These are phyloP conservation scores for Petromus typicus DNA, from an alignment of 2,113 vertebrate species.

Conservation along the genomic window DNA sequence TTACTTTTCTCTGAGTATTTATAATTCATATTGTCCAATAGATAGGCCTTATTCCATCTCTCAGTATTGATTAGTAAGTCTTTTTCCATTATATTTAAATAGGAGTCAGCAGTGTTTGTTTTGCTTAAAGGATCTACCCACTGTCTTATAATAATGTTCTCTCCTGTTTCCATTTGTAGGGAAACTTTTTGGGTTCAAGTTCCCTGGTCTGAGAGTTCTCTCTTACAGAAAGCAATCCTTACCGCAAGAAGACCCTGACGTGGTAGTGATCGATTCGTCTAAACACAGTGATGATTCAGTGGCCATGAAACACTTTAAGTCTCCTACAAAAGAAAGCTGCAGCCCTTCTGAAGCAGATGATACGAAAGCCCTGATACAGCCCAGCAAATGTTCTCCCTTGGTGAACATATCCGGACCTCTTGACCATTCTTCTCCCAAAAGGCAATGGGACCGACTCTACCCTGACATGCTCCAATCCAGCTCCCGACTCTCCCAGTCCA, in stretches of 20 bases:
- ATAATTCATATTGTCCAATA: background rate
- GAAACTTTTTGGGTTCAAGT: conserved; percentile 95
- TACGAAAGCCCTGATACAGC: conserved; percentile 95
- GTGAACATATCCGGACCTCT: conserved; percentile 93
- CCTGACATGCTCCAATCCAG: conserved; percentile 92
- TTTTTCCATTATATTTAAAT: conserved; percentile 3
- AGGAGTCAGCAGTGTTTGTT: background rate
- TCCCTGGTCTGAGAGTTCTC: conserved; percentile 94
- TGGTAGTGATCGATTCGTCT: conserved; percentile 95
- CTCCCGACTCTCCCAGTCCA: conserved; percentile 92
- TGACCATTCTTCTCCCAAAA: conserved; percentile 96
- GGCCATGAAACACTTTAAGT: conserved; percentile 95
- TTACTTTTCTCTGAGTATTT: background rate
- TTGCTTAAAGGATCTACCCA: background rate
- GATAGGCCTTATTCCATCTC: background rate
- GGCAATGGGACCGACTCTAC: conserved; percentile 93
- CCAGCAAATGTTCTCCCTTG: conserved; percentile 93
- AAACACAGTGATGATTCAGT: conserved; percentile 94
- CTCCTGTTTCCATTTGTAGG: conserved; percentile 86
- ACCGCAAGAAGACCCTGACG: conserved; percentile 97
- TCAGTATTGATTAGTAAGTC: background rate
- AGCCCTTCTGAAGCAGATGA: conserved; percentile 96
- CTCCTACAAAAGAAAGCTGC: conserved; percentile 94
- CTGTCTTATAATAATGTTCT: background rate
- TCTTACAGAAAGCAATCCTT: conserved; percentile 96